Conservation (phyloP, 1,140 invertebrate species). For the Ceratina australensis region DNA sequence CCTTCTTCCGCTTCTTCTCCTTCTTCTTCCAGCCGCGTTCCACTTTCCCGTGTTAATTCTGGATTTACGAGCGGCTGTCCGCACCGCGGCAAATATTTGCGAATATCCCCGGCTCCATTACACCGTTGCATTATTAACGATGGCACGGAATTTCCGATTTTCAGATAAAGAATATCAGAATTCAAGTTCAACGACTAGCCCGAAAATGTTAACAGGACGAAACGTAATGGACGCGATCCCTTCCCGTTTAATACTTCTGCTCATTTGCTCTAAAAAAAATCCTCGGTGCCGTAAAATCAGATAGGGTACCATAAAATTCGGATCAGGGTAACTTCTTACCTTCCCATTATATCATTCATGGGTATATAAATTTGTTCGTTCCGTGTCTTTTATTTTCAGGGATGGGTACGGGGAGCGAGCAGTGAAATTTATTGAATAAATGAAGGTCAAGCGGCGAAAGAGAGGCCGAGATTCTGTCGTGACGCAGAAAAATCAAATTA, state of each 20-base stretch:
- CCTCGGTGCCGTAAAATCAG: too few relatives aligned
- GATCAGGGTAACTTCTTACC: neutral
- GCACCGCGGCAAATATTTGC: neutral
- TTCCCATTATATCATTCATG: neutral
- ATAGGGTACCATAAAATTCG: neutral
- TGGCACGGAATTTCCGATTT: neutral
- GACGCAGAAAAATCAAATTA: slow-evolving; percentile 47
- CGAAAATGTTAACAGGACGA: too few relatives aligned
- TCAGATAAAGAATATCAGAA: neutral
- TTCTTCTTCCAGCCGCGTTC: slow-evolving; percentile 4
- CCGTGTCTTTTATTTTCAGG: neutral
- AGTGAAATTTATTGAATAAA: slow-evolving; percentile 11
- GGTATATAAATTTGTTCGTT: neutral
- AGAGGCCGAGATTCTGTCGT: slow-evolving; percentile 9
- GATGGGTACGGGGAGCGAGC: neutral
- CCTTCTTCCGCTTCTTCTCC: neutral
- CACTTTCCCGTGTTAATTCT: slow-evolving; percentile 42
- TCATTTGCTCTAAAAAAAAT: too few relatives aligned
- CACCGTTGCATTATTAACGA: too few relatives aligned
- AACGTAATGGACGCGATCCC: too few relatives aligned
- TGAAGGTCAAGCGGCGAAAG: slow-evolving; percentile 16
- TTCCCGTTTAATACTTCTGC: too few relatives aligned
- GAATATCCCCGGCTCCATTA: too few relatives aligned
- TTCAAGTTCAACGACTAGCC: too few relatives aligned
- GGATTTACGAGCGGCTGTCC: slow-evolving; percentile 25